Conservation (phyloP, 2,888 invertebrate species). For the Himalopsyche anomala region DNA sequence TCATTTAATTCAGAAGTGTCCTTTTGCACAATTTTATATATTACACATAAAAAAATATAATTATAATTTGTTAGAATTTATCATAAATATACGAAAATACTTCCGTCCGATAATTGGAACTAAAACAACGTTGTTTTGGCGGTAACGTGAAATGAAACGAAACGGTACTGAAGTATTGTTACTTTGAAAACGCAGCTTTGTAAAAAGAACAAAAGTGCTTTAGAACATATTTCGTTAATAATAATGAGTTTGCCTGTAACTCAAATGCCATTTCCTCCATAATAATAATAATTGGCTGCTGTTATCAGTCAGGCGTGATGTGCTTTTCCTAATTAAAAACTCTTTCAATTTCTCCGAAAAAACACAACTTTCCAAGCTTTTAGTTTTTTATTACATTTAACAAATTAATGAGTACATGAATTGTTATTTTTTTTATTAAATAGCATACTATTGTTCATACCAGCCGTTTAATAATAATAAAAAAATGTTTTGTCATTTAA, state of each 20-base stretch:
- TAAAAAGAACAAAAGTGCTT: slow-evolving; percentile 1
- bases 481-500: too few relatives aligned
- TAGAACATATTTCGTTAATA: slow-evolving; percentile 1
- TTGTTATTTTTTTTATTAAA: too few relatives aligned
- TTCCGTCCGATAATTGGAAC: too few relatives aligned
- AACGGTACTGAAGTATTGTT: slow-evolving; percentile 12
- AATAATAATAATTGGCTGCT: slow-evolving; percentile 20
- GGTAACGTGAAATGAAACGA: background rate
- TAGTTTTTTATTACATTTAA: background rate
- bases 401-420: background rate
- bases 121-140: background rate
- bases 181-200: slow-evolving; percentile 25
- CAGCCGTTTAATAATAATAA: too few relatives aligned
- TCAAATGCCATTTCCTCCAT: slow-evolving; percentile 15
- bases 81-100: too few relatives aligned
- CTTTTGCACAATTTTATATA: too few relatives aligned
- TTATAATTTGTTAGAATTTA: too few relatives aligned
- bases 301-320: slow-evolving; percentile 25
- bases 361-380: slow-evolving; percentile 15
- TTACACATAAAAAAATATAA: too few relatives aligned
- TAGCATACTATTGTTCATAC: too few relatives aligned
- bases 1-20: too few relatives aligned
- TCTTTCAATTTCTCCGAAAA: slow-evolving; percentile 24
- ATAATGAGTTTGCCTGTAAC: slow-evolving; percentile 30
- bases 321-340: slow-evolving; percentile 26